Conservation (phyloP, 2,888 invertebrate genomes). For the Notodonta ziczac region DNA sequence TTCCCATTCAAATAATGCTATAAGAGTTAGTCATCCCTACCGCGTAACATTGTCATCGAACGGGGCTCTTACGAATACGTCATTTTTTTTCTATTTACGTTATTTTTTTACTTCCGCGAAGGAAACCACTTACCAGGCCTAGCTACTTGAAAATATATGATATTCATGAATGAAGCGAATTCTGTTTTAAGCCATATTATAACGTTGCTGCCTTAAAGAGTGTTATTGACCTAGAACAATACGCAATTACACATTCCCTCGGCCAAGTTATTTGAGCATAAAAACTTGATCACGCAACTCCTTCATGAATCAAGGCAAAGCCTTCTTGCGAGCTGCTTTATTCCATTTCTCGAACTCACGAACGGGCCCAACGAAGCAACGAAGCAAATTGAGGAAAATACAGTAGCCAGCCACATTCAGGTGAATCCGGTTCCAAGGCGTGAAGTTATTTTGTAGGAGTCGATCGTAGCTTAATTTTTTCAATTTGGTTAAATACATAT, state of each 20-base stretch:
- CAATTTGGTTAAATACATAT: not conserved
- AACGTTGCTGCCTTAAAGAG: constrained; percentile 14
- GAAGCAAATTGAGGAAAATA: not conserved
- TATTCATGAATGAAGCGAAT: constrained; percentile 18
- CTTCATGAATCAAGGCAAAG: constrained; percentile 28
- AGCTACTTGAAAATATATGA: constrained; percentile 4
- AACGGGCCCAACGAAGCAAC: not conserved
- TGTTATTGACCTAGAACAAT: constrained; percentile 43
- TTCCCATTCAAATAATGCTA: not conserved
- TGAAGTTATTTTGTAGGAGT: not conserved
- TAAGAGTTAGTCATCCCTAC: not conserved
- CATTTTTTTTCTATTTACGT: not conserved
- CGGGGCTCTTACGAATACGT: not conserved
- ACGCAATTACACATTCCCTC: constrained; percentile 34
- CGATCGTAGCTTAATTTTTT: not conserved
- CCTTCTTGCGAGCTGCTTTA: constrained; percentile 11
- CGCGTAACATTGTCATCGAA: not conserved
- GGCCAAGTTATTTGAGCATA: constrained; percentile 29
- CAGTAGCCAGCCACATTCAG: not conserved
- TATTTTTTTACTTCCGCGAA: not conserved
- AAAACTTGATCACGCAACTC: constrained; percentile 29
- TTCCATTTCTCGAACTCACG: not conserved
- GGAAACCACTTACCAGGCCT: not conserved
- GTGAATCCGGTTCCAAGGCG: not conserved
- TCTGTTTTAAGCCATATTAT: constrained; percentile 18